These are phyloP conservation scores for Acanthopagrus latus DNA, from an alignment of 2,797 vertebrate species.

Conservation along the genomic window DNA sequence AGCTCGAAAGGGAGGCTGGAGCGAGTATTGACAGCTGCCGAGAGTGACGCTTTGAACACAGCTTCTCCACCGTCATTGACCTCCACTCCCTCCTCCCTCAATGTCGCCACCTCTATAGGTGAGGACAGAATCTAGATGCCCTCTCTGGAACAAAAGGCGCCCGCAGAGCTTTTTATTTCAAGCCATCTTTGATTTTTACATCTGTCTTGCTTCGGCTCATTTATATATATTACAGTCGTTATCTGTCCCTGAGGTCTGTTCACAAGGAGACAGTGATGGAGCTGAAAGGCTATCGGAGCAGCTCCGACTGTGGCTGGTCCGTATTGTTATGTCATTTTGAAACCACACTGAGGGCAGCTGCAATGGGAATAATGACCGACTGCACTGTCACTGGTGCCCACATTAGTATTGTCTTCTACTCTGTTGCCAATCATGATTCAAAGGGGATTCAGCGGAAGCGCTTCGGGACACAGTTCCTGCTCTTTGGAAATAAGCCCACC, in stretches of 20 bases:
- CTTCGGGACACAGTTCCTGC: constrained; percentile 26
- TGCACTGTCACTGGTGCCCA: constrained; percentile 71
- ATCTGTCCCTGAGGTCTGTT: constrained; percentile 71
- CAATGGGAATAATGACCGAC: constrained; percentile 67
- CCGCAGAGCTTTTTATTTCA: constrained; percentile 71
- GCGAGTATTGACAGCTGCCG: constrained; percentile 80
- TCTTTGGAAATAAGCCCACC: constrained; percentile 62
- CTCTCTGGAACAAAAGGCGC: constrained; percentile 73
- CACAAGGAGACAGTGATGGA: constrained; percentile 76
- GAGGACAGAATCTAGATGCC: constrained; percentile 61
- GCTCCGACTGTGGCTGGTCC: constrained; percentile 56
- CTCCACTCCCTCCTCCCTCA: constrained; percentile 47
- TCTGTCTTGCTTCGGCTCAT: constrained; percentile 76
- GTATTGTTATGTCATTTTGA: constrained; percentile 66
- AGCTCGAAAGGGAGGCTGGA: constrained; percentile 71
- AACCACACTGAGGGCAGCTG: constrained; percentile 36
- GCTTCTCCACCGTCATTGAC: constrained; percentile 52
- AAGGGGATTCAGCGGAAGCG: constrained; percentile 35
- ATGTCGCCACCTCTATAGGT: constrained; percentile 36
- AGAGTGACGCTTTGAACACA: constrained; percentile 61
- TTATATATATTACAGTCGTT: constrained; percentile 79
- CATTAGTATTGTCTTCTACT: constrained; percentile 63
- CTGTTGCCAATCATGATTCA: constrained; percentile 51
- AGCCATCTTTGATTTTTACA: constrained; percentile 73
- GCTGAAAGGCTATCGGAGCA: constrained; percentile 60